Evolutionary conservation across 1,140 invertebrate genomes (phyloP), one percentile per base, ranked within the genome.

Genomic region (Gerris buenoi): DNA sequence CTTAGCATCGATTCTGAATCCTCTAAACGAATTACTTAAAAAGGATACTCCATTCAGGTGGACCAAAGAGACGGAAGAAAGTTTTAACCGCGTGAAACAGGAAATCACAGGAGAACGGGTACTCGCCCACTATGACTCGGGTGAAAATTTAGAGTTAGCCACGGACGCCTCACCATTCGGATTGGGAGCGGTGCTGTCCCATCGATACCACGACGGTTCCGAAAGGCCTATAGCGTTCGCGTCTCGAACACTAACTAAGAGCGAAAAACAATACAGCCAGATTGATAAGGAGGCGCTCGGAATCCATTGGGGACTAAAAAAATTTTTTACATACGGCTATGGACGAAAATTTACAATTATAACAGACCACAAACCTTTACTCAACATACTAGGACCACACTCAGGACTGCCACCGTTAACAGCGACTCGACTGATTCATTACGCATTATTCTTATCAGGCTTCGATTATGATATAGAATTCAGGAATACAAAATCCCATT

Each of bases 271-370:
- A 65, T 81, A 83, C 63, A 67, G 75, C 10, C 78, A 80, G 68
- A 78, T 81, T 28, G 79, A 85, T 33, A 81, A 78, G 70, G 81
- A 86, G 74, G 79, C 77, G 3, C 69, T 81, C 18, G 76, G 77
- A 1, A 77, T 84, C 14, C 67, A 82, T 1, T 84, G 75, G 71
- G 78, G 76, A 2, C 74, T 84, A 2, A 76, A 77, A 66, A 79
- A 79, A 71, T 84, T 84, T 72, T 75, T 81, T 33, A 70, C 79
- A 46, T 85, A 79, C 70, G 63, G 85, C 2, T 78, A 74, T 70
- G 82, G 82, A 28, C 68, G 75, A 22, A 63, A 73, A 22, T 84
- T 84, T 74, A 73, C 71, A 3, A 68, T 82, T 18, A 67, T 73
- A 57, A 81, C 78, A 1, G 81, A 83, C 67, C 78, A 82, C 68